Base-by-base conservation (phyloP, 2,113 vertebrate species). In the Ammospiza nelsoni region DNA sequence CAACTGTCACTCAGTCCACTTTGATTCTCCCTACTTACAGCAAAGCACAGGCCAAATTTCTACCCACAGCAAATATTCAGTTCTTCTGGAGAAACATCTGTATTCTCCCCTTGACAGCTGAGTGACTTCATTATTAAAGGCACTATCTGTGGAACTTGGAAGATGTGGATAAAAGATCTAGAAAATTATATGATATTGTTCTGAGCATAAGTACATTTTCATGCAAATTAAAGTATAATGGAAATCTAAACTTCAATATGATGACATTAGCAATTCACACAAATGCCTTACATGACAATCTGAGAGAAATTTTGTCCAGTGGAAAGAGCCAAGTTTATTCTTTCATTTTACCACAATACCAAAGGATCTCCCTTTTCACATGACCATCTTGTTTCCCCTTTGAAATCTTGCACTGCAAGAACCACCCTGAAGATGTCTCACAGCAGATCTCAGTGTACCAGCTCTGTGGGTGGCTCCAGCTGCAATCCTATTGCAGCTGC, bases 321-420 rank as follows among this genome's bases (percentile, higher is more conserved):
- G 18, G 9, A 76, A 58, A 48, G 12, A 67, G 15, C 29, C 11
- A 52, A 69, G 35, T 52, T 89, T 59, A 52, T 57, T n/a, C 5
- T 35, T 86, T 44, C 19, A 61, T 49, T 16, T 67, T 65, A 72
- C 22, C 19, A 68, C 31, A 51, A 19, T 23, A 33, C 16, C 3
- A 1, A 72, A 86, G 8, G 35, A 48, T 15, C 19, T 67, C 33
- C 76, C 24, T 27, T 58, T 66, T 43, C 25, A 52, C 0, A 0
- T 0, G 0, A 39, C 33, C 20, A 3, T 29, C 43, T 59, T 31
- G 15, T 25, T 35, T 67, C 31, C 10, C 20, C 28, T 68, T 39
- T 82, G 48, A 91, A 89, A 68, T 59, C 39, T 57, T 33, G 27
- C 75, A 77, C 28, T 43, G 10, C 39, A 81, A 52, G 25, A 82